Conservation (phyloP, 2,113 vertebrate genomes). For the Calypte anna region DNA sequence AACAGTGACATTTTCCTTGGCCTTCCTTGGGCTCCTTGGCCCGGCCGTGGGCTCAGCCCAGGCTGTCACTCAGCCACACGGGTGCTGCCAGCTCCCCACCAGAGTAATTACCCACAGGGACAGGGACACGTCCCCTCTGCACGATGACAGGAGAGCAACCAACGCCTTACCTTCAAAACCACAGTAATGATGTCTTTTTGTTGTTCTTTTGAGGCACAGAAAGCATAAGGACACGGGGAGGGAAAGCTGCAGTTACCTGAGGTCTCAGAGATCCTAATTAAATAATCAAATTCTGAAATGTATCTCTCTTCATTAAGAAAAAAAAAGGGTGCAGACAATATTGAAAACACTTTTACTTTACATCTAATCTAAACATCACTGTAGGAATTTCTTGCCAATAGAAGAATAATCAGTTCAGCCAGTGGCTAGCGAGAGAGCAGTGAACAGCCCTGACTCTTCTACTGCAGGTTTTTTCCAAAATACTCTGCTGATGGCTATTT, state of each 20-base stretch:
- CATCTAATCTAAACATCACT: neutral
- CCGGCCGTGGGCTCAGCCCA: neutral
- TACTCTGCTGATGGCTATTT: neutral
- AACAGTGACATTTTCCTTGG: constrained; percentile 12
- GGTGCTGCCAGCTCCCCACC: neutral
- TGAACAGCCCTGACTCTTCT: neutral
- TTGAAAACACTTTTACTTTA: neutral
- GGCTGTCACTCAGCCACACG: constrained; percentile 21
- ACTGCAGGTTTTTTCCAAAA: neutral
- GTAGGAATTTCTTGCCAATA: neutral
- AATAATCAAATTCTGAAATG: neutral
- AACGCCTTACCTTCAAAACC: neutral
- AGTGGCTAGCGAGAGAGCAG: neutral
- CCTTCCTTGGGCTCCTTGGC: neutral
- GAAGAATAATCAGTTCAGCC: neutral
- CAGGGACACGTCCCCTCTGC: neutral
- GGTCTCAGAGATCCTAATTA: neutral
- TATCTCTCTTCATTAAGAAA: neutral
- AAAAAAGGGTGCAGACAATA: neutral
- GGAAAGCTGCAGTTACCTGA: neutral
- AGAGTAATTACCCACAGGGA: neutral
- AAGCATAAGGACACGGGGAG: neutral
- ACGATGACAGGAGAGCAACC: neutral
- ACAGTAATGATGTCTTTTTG: neutral
- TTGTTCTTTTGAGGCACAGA: neutral